Conservation (phyloP, 64 coral and sea anemone species). For the Dendronephthya gigantea region DNA sequence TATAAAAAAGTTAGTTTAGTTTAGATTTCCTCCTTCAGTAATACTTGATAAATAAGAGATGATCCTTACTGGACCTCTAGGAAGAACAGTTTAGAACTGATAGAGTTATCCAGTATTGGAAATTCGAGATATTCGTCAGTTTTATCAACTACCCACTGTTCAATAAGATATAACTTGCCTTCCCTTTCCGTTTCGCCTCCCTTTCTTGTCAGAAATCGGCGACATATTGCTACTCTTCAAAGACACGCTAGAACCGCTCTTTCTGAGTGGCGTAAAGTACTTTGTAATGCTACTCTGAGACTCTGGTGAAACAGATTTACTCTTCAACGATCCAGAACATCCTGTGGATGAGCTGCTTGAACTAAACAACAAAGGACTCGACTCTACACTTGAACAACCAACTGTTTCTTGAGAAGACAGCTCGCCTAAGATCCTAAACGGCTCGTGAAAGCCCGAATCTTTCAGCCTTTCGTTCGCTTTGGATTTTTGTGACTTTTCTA, state of each 20-base stretch:
- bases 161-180: neutral
- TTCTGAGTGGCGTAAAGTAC: neutral
- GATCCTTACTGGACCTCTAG: too few relatives aligned
- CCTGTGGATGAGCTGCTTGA: neutral
- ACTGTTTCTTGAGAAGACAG: neutral
- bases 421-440: neutral
- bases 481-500: neutral
- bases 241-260: neutral
- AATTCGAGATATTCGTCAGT: too few relatives aligned
- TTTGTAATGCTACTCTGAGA: neutral
- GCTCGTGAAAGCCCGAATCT: neutral
- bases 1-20: too few relatives aligned
- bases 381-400: neutral
- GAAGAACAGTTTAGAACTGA: too few relatives aligned
- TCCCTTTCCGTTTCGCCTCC: neutral
- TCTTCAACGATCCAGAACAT: neutral
- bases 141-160: too few relatives aligned
- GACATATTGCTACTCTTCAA: neutral
- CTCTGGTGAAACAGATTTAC: neutral
- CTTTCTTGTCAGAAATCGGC: neutral
- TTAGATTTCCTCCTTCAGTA: too few relatives aligned
- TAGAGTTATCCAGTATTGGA: too few relatives aligned
- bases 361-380: neutral
- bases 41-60: too few relatives aligned
- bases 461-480: neutral